Evolutionary conservation across 2,797 vertebrate species (phyloP).

Genomic region (Acanthornis magna): DNA sequence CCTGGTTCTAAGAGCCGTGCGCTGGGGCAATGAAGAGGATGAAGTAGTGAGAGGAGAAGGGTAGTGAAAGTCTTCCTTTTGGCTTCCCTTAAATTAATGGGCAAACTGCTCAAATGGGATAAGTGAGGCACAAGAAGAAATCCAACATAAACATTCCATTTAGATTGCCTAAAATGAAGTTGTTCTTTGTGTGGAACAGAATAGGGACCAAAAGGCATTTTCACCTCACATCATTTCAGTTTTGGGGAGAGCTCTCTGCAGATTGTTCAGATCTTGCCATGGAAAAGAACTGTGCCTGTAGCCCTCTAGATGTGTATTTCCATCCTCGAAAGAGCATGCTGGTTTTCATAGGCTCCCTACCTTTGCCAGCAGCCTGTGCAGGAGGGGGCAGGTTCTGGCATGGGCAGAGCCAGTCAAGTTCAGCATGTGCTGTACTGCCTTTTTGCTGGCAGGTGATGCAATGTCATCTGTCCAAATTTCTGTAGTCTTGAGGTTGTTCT

Average conservation of each 20-base stretch:
- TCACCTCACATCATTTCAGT: not conserved
- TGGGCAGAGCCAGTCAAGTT: not conserved
- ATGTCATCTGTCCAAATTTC: not conserved
- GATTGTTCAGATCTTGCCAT: not conserved
- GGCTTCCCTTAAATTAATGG: conserved; percentile 9
- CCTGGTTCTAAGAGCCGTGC: not conserved
- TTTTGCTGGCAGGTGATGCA: not conserved
- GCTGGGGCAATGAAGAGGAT: not conserved
- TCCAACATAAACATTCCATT: not conserved
- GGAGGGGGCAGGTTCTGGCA: not conserved
- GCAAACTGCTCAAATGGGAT: not conserved
- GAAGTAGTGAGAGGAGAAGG: not conserved
- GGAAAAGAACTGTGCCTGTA: not conserved
- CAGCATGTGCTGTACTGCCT: accelerated
- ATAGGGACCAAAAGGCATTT: not conserved
- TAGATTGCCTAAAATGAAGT: no score
- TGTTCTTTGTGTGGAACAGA: not conserved
- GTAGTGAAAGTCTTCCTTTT: not conserved
- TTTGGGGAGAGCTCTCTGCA: not conserved
- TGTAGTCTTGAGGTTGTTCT: not conserved
- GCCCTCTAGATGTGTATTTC: not conserved
- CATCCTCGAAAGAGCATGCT: not conserved
- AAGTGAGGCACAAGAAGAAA: conserved; percentile 31
- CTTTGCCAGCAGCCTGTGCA: not conserved
- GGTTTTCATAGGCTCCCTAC: not conserved